A percentile compares a stretch with the other conserved stretches of the same genome.
These are phyloP conservation scores for Laothoe populi DNA, from an alignment of 2,888 invertebrate genomes.

Conservation along the genomic window DNA sequence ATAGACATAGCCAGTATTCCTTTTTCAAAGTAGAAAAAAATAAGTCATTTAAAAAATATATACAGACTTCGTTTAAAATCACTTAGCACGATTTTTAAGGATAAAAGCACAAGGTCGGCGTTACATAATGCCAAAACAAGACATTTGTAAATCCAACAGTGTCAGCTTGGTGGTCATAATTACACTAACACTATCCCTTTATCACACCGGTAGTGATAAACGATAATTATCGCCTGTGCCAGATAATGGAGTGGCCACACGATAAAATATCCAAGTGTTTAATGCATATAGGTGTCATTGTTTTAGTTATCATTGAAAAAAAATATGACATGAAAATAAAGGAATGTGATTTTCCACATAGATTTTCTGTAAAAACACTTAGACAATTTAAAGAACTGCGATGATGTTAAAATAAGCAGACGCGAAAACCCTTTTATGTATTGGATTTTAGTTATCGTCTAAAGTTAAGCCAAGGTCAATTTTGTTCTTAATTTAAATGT, in stretches of 20 bases:
- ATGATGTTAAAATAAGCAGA: too few species aligned
- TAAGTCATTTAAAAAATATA: too few species aligned
- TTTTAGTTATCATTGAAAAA: not conserved
- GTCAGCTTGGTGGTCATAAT: not conserved
- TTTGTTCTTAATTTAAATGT: too few species aligned
- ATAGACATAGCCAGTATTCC: not conserved
- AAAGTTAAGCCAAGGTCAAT: too few species aligned
- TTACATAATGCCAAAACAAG: constrained; percentile 1
- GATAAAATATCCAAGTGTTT: constrained; percentile 2
- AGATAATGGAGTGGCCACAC: constrained; percentile 13
- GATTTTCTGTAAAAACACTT: too few species aligned
- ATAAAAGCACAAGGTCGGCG: not conserved
- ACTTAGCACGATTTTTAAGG: not conserved
- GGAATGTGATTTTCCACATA: not conserved
- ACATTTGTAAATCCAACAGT: not conserved
- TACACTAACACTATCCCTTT: constrained; percentile 14
- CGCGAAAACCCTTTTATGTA: too few species aligned
- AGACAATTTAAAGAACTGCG: too few species aligned
- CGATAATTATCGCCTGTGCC: constrained; percentile 1
- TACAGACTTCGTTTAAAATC: not conserved
- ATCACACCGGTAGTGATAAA: constrained; percentile 7
- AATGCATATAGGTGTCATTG: not conserved
- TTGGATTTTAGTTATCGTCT: too few species aligned
- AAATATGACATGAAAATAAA: not conserved
- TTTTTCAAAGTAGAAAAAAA: too few species aligned